Evolutionary conservation across 2,113 vertebrate species (phyloP).

Genomic region (Lepus americanus): DNA sequence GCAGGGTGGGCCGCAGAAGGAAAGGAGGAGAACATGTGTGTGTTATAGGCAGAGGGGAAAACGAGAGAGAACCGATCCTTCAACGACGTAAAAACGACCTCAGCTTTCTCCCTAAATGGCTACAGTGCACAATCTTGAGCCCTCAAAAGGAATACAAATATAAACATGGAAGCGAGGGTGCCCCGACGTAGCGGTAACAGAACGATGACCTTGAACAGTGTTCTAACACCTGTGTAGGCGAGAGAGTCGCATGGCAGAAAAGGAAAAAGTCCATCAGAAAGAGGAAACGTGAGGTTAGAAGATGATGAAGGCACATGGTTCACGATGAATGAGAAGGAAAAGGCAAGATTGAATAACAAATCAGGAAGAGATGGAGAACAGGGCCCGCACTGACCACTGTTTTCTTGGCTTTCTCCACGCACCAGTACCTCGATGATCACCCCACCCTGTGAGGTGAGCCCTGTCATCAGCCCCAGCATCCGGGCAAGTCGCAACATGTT

Average conservation of each 20-base stretch:
- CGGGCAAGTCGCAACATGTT: background rate
- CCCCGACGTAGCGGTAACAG: background rate
- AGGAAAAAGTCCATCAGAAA: slow-evolving; percentile 67
- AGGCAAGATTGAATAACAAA: slow-evolving; percentile 53
- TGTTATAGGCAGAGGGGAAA: background rate
- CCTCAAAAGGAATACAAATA: slow-evolving; percentile 45
- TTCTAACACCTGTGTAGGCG: slow-evolving; percentile 48
- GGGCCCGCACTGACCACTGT: no score
- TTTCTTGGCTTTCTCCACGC: no score
- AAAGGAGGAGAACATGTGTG: no score
- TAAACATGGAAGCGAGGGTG: slow-evolving; percentile 32
- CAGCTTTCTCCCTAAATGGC: background rate
- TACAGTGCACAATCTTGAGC: background rate
- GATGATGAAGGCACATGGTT: slow-evolving; percentile 59
- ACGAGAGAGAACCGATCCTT: background rate
- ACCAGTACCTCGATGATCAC: rapidly evolving
- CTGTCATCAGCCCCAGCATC: background rate
- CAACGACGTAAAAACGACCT: background rate
- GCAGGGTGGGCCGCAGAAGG: no score
- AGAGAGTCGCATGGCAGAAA: slow-evolving; percentile 64
- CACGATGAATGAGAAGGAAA: slow-evolving; percentile 49
- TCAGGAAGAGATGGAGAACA: background rate
- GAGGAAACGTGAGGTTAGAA: slow-evolving; percentile 75
- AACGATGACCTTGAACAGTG: slow-evolving; percentile 14
- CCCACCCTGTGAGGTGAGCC: background rate